Base-by-base conservation (phyloP, 2,888 invertebrate species). In the Cryptocheilus praepositus region DNA sequence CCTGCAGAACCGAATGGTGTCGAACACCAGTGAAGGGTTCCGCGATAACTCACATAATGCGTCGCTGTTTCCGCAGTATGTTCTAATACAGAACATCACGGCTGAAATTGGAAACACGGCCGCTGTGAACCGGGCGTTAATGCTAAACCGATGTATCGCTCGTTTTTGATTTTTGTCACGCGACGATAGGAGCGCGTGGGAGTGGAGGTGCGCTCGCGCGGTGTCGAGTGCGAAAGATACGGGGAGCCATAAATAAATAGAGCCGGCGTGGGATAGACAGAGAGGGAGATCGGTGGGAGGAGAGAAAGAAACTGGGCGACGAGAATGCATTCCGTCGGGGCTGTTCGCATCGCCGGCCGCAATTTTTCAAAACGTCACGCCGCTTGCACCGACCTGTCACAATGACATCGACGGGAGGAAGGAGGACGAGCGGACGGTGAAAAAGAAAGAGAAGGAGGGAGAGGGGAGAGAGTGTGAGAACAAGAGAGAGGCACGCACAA, bases 281-380 rank as follows among this genome's bases (percentile, higher is more conserved):
- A 43, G 16, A 64, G 53, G 64, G 65, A 61, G 64, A 16, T 25
- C 3, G 25, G n/a, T 18, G 60, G 62, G 54, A 58, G 28, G 66
- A 56, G 60, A 69, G 71, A 60, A 66, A 74, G 64, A 62, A 65
- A 60, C 70, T 59, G 51, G 25, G 66, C 69, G 71, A 66, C 69
- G 73, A 66, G 70, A 74, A 71, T 78, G 74, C 76, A 77, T 77
- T 75, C 70, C 66, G 75, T 68, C 70, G 69, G 64, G 65, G 64
- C 62, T 75, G 73, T 71, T 74, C 73, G 73, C 75, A 73, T 74
- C 77, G 79, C 72, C 73, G 79, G 70, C 68, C 76, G 69, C 76
- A 78, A 77, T 77, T 77, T 77, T 77, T 77, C 78, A 76, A 78
- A 77, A 77, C 66, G 76, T 76, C 78, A 78, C 71, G 70, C 74